These are phyloP conservation scores for Bubo blakistoni DNA, from an alignment of 2,113 vertebrate species.

Conservation along the genomic window DNA sequence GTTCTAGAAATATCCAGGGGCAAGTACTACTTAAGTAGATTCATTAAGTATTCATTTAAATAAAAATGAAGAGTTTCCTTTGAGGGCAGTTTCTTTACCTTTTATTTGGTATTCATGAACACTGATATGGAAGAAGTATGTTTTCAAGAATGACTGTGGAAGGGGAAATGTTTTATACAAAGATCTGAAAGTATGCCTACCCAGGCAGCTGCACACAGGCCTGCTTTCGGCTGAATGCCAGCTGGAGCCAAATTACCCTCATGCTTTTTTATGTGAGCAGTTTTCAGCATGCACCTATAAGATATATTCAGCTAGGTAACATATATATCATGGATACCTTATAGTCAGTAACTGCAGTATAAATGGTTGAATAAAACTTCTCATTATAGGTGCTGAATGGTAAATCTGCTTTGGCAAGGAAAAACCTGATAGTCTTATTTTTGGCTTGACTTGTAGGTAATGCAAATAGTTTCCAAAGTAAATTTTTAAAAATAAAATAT, in stretches of 20 bases:
- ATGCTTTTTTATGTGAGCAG: neutral
- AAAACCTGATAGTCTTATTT: neutral
- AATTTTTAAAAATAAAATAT: neutral
- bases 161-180: neutral
- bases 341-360: neutral
- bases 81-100: neutral
- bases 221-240: neutral
- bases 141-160: neutral
- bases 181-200: neutral
- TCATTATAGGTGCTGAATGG: neutral
- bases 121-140: neutral
- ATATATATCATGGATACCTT: neutral
- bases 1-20: constrained; percentile 15
- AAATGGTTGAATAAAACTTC: neutral
- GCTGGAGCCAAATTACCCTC: neutral
- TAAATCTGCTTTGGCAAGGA: neutral
- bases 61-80: constrained; percentile 40
- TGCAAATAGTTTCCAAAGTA: neutral
- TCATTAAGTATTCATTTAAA: constrained; percentile 48
- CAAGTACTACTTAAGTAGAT: constrained; percentile 23
- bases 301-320: neutral
- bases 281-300: neutral
- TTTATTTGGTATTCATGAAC: constrained; percentile 15
- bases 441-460: neutral
- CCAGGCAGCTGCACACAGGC: neutral